These are phyloP conservation scores for Poecilus cupreus DNA, from an alignment of 2,888 invertebrate species.

Conservation along the genomic window DNA sequence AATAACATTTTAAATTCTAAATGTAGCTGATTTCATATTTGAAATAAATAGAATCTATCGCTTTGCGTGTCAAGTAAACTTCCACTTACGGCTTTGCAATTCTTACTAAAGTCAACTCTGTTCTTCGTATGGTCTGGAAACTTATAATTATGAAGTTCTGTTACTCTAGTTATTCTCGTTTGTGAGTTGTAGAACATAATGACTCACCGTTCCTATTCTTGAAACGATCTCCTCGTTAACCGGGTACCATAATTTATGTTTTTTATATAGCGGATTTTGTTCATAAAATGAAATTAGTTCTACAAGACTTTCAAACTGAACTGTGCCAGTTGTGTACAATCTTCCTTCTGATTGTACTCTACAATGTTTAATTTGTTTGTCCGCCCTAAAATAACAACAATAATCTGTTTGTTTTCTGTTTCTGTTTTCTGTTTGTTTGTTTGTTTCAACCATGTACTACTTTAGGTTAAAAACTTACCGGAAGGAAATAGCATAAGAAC, in stretches of 20 bases:
- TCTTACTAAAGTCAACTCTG: too few species aligned
- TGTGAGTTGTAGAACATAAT: too few species aligned
- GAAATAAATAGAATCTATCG: too few species aligned
- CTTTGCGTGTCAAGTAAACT: too few species aligned
- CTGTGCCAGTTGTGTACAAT: constrained; percentile 91
- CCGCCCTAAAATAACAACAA: constrained; percentile 78
- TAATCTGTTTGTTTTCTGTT: too few species aligned
- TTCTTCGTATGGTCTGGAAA: too few species aligned
- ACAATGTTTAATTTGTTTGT: constrained; percentile 97
- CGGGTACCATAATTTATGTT: constrained; percentile 89
- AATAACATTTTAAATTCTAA: too few species aligned
- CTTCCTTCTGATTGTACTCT: constrained; percentile 94
- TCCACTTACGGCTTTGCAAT: too few species aligned
- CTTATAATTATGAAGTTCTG: too few species aligned
- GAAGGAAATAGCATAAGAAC: constrained; percentile 95
- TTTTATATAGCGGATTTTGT: constrained; percentile 91
- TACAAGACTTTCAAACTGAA: constrained; percentile 96
- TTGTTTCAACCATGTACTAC: background rate
- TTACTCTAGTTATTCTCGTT: too few species aligned
- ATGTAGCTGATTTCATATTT: too few species aligned
- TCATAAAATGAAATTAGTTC: constrained; percentile 95
- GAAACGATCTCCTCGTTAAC: constrained; percentile 85
- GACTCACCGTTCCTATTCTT: constrained; percentile 79
- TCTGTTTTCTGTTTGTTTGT: too few species aligned
- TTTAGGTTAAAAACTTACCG: constrained; percentile 74